Evolutionary conservation across 2,113 vertebrate species (phyloP).

Genomic region (Sarotherodon lohbergeri): DNA sequence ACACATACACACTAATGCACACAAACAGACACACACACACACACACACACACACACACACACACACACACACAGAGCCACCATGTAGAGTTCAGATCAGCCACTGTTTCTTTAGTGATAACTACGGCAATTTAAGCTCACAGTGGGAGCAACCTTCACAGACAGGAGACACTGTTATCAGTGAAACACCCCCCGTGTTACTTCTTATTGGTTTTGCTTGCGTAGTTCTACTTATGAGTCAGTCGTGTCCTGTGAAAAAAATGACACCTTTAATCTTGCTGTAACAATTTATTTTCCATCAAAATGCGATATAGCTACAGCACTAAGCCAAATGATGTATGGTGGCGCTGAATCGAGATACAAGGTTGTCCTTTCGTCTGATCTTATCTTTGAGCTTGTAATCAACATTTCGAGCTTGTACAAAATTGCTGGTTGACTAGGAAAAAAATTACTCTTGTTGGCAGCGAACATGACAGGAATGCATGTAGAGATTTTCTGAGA

Average conservation of each 20-base stretch:
- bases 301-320: not conserved
- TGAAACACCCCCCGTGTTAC: not conserved
- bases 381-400: not conserved
- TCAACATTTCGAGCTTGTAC: not conserved
- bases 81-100: slow-evolving; percentile 7
- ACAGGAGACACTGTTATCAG: not conserved
- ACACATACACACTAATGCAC: not conserved
- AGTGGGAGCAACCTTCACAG: slow-evolving; percentile 26
- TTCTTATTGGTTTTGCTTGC: not conserved
- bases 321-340: not conserved
- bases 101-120: slow-evolving; percentile 43
- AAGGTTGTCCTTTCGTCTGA: not conserved
- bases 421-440: not conserved
- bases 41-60: not conserved
- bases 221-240: not conserved
- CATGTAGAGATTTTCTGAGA: not conserved
- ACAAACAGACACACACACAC: not conserved
- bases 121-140: slow-evolving; percentile 38
- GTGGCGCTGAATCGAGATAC: not conserved
- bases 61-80: not conserved
- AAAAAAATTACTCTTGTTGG: not conserved
- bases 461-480: slow-evolving; percentile 11
- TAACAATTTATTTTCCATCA: not conserved
- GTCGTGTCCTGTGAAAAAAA: not conserved
- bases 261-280: not conserved